phyloP scores from a whole-genome alignment of 1,140 invertebrate species.

The Bombus affinis region DNA sequence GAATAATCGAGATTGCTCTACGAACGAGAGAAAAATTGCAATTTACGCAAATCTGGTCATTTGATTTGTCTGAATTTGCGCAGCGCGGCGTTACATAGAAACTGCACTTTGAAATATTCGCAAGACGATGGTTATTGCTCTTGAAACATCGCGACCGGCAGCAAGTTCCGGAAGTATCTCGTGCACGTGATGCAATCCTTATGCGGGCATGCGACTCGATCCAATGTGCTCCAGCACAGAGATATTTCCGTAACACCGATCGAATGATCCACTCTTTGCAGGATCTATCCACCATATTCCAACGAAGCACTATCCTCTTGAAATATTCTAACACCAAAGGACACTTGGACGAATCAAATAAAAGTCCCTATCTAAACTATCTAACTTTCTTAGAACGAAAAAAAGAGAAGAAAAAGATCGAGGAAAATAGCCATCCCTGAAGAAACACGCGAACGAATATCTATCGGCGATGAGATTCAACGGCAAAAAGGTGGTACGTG shows the following conservation, averaged over 20 bases:
- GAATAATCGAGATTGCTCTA: not conserved
- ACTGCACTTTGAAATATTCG: not conserved
- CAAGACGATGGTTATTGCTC: too few relatives aligned
- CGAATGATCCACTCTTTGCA: not conserved
- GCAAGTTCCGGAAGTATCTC: not conserved
- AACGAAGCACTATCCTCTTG: not conserved
- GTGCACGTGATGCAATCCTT: conserved; percentile 39
- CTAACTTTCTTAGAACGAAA: not conserved
- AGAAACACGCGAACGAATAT: not conserved
- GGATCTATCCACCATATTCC: not conserved
- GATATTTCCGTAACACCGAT: conserved; percentile 38
- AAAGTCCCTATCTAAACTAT: not conserved
- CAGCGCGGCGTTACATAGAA: not conserved
- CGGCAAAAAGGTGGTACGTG: not conserved
- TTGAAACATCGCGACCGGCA: not conserved
- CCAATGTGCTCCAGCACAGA: conserved; percentile 6
- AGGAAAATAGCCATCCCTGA: not conserved
- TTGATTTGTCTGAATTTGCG: not conserved
- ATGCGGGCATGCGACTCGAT: conserved; percentile 42
- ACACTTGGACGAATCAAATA: not conserved
- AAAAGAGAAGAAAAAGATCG: too few relatives aligned
- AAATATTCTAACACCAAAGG: not conserved
- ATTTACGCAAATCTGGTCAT: not conserved
- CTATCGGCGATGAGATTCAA: not conserved
- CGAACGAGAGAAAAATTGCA: not conserved